Percentiles rank a stretch among this genome's conserved stretches.
These are phyloP conservation scores for Ennomos erosarius DNA, from an alignment of 2,888 invertebrate genomes.

Conservation along the genomic window DNA sequence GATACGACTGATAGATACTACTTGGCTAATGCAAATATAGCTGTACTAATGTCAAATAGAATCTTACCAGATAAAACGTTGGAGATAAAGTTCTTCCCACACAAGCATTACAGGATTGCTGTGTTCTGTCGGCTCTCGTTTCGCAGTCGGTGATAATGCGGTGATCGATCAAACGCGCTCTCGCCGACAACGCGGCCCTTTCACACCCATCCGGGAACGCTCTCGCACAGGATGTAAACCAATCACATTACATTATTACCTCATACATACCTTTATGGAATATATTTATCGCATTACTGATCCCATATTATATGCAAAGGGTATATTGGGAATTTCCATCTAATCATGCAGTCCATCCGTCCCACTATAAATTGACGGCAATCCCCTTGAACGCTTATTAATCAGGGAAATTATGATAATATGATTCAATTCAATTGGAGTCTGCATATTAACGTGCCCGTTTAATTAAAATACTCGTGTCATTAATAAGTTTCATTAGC, in stretches of 20 bases:
- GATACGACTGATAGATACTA: too few relatives aligned
- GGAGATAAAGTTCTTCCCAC: constrained; percentile 6
- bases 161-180: constrained; percentile 59
- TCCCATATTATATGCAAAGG: constrained; percentile 14
- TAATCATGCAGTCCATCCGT: constrained; percentile 39
- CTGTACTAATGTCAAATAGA: too few relatives aligned
- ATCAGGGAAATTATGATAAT: constrained; percentile 37
- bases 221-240: constrained; percentile 55
- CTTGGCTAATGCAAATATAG: too few relatives aligned
- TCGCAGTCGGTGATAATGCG: constrained; percentile 48
- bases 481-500: constrained; percentile 17
- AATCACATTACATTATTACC: constrained; percentile 43
- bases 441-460: constrained; percentile 27
- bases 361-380: constrained; percentile 35
- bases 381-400: constrained; percentile 36
- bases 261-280: constrained; percentile 28
- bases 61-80: background rate
- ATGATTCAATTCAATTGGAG: constrained; percentile 27
- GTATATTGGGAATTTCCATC: constrained; percentile 38
- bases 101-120: constrained; percentile 13
- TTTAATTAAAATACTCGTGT: constrained; percentile 24
- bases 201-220: constrained; percentile 33
- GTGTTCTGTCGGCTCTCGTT: constrained; percentile 42
- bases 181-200: constrained; percentile 28
- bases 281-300: constrained; percentile 27